Percentiles rank a stretch among this genome's conserved stretches.
Evolutionary conservation across 2,888 invertebrate genomes (phyloP).

Genomic region (Yponomeuta cagnagella): DNA sequence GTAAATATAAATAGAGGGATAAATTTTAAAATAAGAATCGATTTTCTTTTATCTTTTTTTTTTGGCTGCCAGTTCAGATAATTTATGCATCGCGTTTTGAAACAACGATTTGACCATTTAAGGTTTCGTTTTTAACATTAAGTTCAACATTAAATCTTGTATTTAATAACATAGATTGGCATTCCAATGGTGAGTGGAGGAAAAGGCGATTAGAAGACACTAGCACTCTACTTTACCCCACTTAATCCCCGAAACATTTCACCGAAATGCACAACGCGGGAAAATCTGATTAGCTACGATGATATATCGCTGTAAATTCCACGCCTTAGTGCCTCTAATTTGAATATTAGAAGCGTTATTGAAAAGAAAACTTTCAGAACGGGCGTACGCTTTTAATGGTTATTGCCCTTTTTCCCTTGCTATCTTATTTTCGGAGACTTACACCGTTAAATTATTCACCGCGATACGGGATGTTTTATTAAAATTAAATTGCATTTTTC

Average conservation of each 20-base stretch:
- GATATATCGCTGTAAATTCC: constrained; percentile 68
- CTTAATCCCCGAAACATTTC: constrained; percentile 51
- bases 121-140: no score
- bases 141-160: not conserved
- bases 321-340: constrained; percentile 69
- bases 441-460: constrained; percentile 30
- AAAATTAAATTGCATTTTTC: constrained; percentile 23
- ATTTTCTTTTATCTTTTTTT: constrained; percentile 34
- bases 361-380: constrained; percentile 70
- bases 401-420: constrained; percentile 56
- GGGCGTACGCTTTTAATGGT: constrained; percentile 66
- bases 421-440: constrained; percentile 40
- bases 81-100: no score
- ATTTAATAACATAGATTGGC: not conserved
- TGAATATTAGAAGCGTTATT: constrained; percentile 76
- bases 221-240: constrained; percentile 11
- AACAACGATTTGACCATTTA: no score
- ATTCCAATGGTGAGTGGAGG: not conserved
- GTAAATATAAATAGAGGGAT: constrained; percentile 27
- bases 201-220: not conserved
- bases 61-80: not conserved
- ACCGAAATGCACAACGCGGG: constrained; percentile 47
- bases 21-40: constrained; percentile 48
- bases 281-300: constrained; percentile 69
- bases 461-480: constrained; percentile 40